phyloP scores from a whole-genome alignment of 2,113 vertebrate genomes.

The Nesogale talazaci region DNA sequence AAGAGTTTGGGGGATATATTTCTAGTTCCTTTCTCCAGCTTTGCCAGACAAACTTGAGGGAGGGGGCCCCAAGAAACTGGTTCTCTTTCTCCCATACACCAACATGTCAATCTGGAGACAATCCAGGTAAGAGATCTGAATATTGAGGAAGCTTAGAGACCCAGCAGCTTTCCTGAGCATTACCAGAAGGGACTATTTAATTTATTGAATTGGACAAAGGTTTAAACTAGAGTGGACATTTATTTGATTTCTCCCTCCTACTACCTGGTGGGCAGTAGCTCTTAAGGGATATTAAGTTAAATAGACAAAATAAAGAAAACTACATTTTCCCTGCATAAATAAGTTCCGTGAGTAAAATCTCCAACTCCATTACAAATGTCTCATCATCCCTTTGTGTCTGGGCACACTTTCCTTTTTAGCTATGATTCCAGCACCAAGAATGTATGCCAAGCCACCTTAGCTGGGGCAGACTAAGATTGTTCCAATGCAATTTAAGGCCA shows the following conservation, averaged over 20 bases:
- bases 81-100: background rate
- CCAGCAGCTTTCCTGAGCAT: background rate
- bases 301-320: constrained; percentile 68
- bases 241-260: constrained; percentile 72
- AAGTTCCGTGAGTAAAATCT: constrained; percentile 53
- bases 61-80: background rate
- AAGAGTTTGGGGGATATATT: rapidly evolving
- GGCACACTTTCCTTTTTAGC: background rate
- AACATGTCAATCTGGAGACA: background rate
- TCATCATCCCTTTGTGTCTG: background rate
- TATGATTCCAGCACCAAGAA: background rate
- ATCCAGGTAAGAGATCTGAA: background rate
- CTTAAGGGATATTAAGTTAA: constrained; percentile 75
- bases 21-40: background rate
- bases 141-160: background rate
- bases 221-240: constrained; percentile 72
- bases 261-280: constrained; percentile 52
- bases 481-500: background rate
- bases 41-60: background rate
- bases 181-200: constrained; percentile 46
- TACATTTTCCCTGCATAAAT: constrained; percentile 67
- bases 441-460: background rate
- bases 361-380: background rate
- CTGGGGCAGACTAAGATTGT: too few relatives aligned
- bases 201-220: constrained; percentile 43